A percentile compares a stretch with the other conserved stretches of the same genome.
These are phyloP conservation scores for Cyanoramphus novaezelandiae DNA, from an alignment of 2,113 vertebrate species.

Conservation along the genomic window DNA sequence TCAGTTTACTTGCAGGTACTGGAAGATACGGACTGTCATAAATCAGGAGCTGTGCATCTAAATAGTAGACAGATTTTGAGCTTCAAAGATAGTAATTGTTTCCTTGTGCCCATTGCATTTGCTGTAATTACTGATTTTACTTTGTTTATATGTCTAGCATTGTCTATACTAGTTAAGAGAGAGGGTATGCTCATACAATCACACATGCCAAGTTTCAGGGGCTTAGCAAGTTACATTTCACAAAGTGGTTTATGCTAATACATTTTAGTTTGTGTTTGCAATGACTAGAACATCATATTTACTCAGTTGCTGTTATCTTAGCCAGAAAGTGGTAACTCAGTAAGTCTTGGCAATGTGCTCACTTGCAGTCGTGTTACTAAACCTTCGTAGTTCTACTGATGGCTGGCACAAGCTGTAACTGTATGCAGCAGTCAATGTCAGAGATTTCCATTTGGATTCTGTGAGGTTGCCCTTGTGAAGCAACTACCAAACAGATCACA, in stretches of 20 bases:
- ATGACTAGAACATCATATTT: not conserved
- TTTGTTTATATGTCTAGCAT: not conserved
- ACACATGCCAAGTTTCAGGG: not conserved
- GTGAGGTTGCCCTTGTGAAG: not conserved
- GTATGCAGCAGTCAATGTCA: not conserved
- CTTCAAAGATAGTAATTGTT: not conserved
- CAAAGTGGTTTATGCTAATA: not conserved
- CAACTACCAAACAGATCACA: not conserved
- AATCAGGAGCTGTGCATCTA: not conserved
- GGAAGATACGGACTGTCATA: not conserved
- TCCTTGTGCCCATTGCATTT: not conserved
- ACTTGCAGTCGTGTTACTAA: not conserved
- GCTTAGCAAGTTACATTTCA: not conserved
- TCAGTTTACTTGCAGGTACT: not conserved
- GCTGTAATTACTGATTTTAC: not conserved
- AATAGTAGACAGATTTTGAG: not conserved
- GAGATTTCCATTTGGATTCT: not conserved
- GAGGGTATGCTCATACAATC: not conserved
- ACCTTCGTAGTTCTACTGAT: not conserved
- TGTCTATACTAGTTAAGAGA: not conserved
- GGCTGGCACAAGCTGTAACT: not conserved
- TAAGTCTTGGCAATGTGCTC: not conserved
- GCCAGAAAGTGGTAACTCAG: not conserved
- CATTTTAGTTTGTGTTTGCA: not conserved
- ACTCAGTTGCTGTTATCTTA: not conserved